These are phyloP conservation scores for Euglossa dilemma DNA, from an alignment of 1,140 invertebrate genomes.

Conservation along the genomic window DNA sequence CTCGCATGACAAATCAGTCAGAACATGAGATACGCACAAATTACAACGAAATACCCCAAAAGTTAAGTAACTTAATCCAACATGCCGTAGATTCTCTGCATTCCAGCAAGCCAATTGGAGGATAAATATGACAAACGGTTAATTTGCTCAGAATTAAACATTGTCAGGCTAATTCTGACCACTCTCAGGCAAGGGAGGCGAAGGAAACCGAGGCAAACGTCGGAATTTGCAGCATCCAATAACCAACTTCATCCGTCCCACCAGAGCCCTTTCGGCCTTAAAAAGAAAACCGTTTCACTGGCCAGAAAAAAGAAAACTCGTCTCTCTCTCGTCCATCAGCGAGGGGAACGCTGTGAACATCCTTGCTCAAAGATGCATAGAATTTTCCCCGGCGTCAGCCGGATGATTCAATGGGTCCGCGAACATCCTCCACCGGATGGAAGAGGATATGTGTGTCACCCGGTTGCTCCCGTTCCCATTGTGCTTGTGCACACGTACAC, in stretches of 20 bases:
- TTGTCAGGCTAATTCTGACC: too few relatives aligned
- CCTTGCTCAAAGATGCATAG: slow-evolving; percentile 35
- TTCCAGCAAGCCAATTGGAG: too few relatives aligned
- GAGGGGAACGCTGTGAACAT: slow-evolving; percentile 1
- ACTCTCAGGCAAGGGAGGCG: too few relatives aligned
- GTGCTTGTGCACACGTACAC: not conserved
- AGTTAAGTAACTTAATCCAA: too few relatives aligned
- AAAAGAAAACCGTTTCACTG: not conserved
- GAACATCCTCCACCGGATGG: slow-evolving; percentile 22
- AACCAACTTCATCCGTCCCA: not conserved
- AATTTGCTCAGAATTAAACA: too few relatives aligned
- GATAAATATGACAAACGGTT: too few relatives aligned
- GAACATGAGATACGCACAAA: too few relatives aligned
- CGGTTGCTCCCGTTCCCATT: slow-evolving; percentile 6
- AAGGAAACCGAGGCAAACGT: not conserved
- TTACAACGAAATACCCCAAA: too few relatives aligned
- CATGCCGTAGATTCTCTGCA: too few relatives aligned
- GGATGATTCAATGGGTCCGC: slow-evolving; percentile 36
- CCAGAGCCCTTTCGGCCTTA: not conserved
- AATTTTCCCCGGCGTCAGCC: slow-evolving; percentile 20
- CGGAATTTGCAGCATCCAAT: not conserved
- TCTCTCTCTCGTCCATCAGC: not conserved
- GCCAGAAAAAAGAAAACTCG: not conserved
- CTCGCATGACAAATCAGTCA: too few relatives aligned
- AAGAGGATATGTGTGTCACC: slow-evolving; percentile 32